Conservation (phyloP, 1,140 invertebrate species). For the Homalodisca vitripennis region DNA sequence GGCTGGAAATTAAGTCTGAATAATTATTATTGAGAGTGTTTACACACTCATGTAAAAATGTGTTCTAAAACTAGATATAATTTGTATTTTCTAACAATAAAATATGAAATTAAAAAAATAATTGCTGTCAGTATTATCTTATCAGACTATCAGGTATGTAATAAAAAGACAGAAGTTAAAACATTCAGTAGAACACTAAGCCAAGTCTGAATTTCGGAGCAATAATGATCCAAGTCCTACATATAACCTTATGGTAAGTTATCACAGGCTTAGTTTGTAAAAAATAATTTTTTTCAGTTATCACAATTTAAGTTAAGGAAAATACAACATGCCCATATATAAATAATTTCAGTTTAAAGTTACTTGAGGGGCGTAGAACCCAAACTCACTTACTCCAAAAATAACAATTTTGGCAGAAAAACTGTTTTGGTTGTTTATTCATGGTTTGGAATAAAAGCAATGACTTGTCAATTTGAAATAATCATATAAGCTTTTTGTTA, state of each 20-base stretch:
- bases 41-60: background rate
- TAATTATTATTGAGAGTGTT: background rate
- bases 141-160: background rate
- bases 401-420: no score
- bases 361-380: no score
- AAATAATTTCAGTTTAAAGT: background rate
- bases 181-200: background rate
- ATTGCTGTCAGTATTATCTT: background rate
- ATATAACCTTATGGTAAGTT: background rate
- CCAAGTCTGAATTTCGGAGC: conserved; percentile 1
- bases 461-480: no score
- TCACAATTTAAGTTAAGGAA: conserved; percentile 6
- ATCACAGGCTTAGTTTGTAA: background rate
- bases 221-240: conserved; percentile 13
- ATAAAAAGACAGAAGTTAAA: background rate
- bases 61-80: background rate
- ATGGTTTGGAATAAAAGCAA: no score
- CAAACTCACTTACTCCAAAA: no score
- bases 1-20: no score
- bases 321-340: background rate
- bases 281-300: background rate
- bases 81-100: background rate
- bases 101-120: background rate
- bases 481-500: no score
- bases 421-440: no score